A percentile compares a stretch with the other conserved stretches of the same genome.
phyloP scores from a whole-genome alignment of 2,797 vertebrate genomes.

The Diglossa cyanea region DNA sequence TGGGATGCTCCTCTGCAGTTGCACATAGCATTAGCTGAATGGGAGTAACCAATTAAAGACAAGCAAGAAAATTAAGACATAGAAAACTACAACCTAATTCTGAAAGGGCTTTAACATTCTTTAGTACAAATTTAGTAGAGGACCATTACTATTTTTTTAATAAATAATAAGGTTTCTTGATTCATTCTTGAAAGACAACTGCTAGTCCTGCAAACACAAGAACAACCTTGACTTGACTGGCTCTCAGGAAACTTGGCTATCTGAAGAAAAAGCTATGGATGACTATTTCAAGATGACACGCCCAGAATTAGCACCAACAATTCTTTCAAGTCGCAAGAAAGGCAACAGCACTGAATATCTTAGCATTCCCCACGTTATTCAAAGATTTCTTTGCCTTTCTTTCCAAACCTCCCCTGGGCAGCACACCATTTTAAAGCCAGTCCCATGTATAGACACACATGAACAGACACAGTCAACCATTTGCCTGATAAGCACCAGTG shows the following conservation, averaged over 20 bases:
- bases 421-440: neutral
- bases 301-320: neutral
- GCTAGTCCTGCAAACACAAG: neutral
- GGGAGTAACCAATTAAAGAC: neutral
- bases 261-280: neutral
- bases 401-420: neutral
- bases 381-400: neutral
- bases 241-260: neutral
- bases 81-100: neutral
- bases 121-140: neutral
- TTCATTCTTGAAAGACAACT: neutral
- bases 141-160: neutral
- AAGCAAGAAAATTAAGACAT: neutral
- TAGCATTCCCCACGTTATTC: neutral
- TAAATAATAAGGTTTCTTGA: neutral
- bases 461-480: neutral
- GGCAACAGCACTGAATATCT: neutral
- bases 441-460: rapidly evolving
- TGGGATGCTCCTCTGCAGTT: neutral
- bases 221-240: neutral
- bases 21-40: neutral
- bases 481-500: neutral
- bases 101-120: neutral
- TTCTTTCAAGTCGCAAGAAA: neutral
- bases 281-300: neutral